phyloP scores from a whole-genome alignment of 1,140 invertebrate genomes.

The Temnothorax curvispinosus region DNA sequence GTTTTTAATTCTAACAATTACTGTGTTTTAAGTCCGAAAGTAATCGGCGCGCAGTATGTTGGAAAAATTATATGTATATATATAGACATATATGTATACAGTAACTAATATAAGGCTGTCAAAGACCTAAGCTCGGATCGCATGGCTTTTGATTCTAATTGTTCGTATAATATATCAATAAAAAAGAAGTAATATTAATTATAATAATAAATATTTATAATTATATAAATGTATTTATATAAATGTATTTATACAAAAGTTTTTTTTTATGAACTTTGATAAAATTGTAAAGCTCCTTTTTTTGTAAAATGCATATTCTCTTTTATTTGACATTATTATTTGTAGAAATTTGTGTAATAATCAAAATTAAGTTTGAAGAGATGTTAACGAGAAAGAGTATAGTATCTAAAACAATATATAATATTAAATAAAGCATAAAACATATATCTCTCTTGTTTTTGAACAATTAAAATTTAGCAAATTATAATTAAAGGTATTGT shows the following conservation, averaged over 20 bases:
- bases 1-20: too few species aligned
- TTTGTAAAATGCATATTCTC: neutral
- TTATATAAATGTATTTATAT: too few species aligned
- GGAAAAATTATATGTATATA: too few species aligned
- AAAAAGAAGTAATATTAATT: neutral
- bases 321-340: neutral
- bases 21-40: too few species aligned
- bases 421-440: neutral
- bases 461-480: neutral
- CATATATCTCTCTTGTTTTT: neutral
- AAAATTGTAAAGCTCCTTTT: neutral
- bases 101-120: too few species aligned
- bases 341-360: neutral
- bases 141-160: too few species aligned
- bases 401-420: neutral
- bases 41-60: too few species aligned
- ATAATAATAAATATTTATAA: neutral
- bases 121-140: too few species aligned
- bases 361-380: neutral
- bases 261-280: neutral
- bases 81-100: too few species aligned
- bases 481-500: neutral
- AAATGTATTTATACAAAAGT: neutral
- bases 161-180: neutral
- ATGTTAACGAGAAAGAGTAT: neutral